Evolutionary conservation across 2,113 vertebrate species (phyloP).

Genomic region (Lontra canadensis): DNA sequence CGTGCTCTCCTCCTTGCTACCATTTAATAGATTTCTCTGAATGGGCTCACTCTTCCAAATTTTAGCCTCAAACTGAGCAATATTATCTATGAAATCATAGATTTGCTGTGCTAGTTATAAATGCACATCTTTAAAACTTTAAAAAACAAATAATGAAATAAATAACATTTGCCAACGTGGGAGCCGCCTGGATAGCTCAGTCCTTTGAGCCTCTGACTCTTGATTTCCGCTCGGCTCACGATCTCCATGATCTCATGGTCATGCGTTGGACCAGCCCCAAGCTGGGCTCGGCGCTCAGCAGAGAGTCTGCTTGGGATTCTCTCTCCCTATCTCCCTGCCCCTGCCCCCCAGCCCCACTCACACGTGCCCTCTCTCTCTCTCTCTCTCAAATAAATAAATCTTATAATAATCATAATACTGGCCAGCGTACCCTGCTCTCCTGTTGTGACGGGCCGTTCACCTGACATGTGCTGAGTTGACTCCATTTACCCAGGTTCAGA

Average conservation of each 20-base stretch:
- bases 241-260: not conserved
- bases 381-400: not conserved
- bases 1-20: too few relatives aligned
- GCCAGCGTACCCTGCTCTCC: rapidly evolving
- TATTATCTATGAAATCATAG: not conserved
- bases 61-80: not conserved
- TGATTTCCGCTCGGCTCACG: not conserved
- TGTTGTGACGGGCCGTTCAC: rapidly evolving
- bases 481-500: not conserved
- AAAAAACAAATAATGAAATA: not conserved
- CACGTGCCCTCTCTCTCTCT: not conserved
- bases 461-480: not conserved
- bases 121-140: not conserved
- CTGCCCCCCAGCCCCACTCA: not conserved
- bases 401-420: not conserved
- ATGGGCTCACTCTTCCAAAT: not conserved
- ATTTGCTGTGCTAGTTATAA: not conserved
- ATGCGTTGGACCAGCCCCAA: not conserved
- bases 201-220: not conserved
- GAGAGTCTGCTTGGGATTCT: not conserved
- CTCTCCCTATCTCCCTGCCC: not conserved
- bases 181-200: not conserved
- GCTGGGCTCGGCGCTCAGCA: not conserved
- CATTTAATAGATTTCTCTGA: not conserved
- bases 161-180: not conserved